A percentile compares a stretch with the other conserved stretches of the same genome.
phyloP scores from a whole-genome alignment of 1,140 invertebrate species.

The Achatina immaculata region DNA sequence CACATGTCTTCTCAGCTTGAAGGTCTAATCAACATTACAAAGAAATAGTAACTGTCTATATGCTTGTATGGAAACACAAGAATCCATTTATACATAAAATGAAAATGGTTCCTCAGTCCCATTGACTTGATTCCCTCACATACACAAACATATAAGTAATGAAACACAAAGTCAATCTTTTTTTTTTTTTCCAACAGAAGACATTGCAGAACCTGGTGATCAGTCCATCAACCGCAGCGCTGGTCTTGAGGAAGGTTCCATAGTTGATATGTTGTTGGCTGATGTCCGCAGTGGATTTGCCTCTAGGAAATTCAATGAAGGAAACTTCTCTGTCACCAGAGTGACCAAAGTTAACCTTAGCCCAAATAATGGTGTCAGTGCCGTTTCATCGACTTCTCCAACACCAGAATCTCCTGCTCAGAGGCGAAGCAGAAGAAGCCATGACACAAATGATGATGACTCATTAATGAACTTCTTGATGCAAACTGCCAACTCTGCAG shows the following conservation, averaged over 20 bases:
- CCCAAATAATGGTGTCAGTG: constrained; percentile 44
- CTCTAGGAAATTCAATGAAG: constrained; percentile 55
- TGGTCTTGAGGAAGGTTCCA: constrained; percentile 50
- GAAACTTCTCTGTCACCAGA: constrained; percentile 61
- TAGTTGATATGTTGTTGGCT: constrained; percentile 64
- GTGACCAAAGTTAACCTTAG: constrained; percentile 60
- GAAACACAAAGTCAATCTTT: no score
- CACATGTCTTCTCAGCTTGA: no score
- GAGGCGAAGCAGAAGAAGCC: constrained; percentile 45
- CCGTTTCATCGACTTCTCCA: constrained; percentile 13
- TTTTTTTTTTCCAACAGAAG: constrained; percentile 34
- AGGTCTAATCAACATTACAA: no score
- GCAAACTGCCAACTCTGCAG: constrained; percentile 37
- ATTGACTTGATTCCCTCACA: no score
- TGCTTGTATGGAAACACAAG: no score
- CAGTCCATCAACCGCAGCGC: constrained; percentile 37
- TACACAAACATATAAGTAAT: no score
- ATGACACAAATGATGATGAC: constrained; percentile 51
- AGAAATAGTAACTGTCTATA: no score
- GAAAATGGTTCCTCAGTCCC: no score
- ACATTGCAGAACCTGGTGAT: constrained; percentile 40
- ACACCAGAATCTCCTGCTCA: constrained; percentile 30
- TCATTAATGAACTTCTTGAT: constrained; percentile 60
- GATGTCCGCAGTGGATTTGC: constrained; percentile 64
- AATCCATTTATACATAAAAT: no score